Percentiles rank a stretch among this genome's conserved stretches.
Conservation (phyloP, 1,140 invertebrate species). For the Dermatophagoides farinae region DNA sequence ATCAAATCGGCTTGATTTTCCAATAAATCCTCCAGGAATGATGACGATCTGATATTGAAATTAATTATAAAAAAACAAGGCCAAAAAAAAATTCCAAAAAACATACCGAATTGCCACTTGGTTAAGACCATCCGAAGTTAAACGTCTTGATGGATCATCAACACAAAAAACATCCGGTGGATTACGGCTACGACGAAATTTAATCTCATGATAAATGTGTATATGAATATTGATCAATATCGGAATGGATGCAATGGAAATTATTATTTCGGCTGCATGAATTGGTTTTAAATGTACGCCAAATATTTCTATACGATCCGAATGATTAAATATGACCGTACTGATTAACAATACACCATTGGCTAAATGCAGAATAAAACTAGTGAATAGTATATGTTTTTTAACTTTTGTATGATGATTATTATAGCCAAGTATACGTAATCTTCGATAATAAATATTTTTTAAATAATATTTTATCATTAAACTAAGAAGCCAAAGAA, state of each 20-base stretch:
- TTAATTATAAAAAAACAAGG: no score
- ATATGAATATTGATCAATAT: not conserved
- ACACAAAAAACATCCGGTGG: slow-evolving; percentile 11
- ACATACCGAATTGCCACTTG: slow-evolving; percentile 6
- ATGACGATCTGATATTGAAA: slow-evolving; percentile 3
- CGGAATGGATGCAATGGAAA: not conserved
- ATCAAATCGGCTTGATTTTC: slow-evolving; percentile 13
- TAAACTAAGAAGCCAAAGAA: slow-evolving; percentile 10
- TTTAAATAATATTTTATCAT: slow-evolving; percentile 6
- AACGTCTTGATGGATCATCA: slow-evolving; percentile 2
- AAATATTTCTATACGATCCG: not conserved
- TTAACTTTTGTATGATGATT: slow-evolving; percentile 8
- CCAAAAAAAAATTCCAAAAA: not conserved
- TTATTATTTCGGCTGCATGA: not conserved
- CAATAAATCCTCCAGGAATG: slow-evolving; percentile 9
- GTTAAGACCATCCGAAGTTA: slow-evolving; percentile 7
- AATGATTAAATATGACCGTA: slow-evolving; percentile 8
- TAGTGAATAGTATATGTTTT: not conserved
- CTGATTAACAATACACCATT: slow-evolving; percentile 1
- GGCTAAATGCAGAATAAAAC: slow-evolving; percentile 1
- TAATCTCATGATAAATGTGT: slow-evolving; percentile 8
- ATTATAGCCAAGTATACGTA: slow-evolving; percentile 11
- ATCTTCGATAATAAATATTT: slow-evolving; percentile 10
- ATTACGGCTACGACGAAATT: slow-evolving; percentile 6
- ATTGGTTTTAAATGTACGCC: not conserved